Evolutionary conservation across 2,888 invertebrate genomes (phyloP).

Genomic region (Cephus rjabovi): DNA sequence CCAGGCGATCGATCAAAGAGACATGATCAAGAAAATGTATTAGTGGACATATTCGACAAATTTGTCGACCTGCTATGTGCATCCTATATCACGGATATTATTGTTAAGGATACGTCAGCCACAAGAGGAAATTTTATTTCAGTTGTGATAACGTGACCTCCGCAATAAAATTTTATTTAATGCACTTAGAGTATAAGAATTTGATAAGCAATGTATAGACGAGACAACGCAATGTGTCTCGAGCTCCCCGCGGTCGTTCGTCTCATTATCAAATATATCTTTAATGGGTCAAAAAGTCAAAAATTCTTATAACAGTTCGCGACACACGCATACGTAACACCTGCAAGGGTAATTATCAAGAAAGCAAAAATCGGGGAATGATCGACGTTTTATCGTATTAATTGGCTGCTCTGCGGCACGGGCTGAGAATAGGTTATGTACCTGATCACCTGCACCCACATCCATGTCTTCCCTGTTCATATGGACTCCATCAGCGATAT

Average conservation of each 20-base stretch:
- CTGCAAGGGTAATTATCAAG: slow-evolving; percentile 7
- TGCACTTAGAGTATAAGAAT: neutral
- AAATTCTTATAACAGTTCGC: neutral
- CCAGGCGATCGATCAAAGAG: neutral
- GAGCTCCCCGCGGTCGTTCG: too few species aligned
- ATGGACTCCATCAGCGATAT: slow-evolving; percentile 97
- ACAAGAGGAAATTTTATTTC: neutral
- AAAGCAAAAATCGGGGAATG: slow-evolving; percentile 18
- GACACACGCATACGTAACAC: neutral
- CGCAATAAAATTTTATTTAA: neutral
- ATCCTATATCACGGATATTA: neutral
- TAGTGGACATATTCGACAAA: neutral
- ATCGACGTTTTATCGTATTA: slow-evolving; percentile 16
- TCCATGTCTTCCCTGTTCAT: slow-evolving; percentile 86
- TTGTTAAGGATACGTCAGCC: neutral
- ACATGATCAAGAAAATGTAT: neutral
- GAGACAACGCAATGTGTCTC: neutral
- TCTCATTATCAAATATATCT: neutral
- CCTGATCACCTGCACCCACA: slow-evolving; percentile 99
- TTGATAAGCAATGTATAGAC: neutral
- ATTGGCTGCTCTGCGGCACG: slow-evolving; percentile 63
- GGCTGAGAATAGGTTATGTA: slow-evolving; percentile 69
- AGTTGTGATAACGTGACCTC: too few species aligned
- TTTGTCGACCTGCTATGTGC: neutral
- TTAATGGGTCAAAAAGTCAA: neutral